phyloP scores from a whole-genome alignment of 2,113 vertebrate species.

The Microcebus ravelobensis region DNA sequence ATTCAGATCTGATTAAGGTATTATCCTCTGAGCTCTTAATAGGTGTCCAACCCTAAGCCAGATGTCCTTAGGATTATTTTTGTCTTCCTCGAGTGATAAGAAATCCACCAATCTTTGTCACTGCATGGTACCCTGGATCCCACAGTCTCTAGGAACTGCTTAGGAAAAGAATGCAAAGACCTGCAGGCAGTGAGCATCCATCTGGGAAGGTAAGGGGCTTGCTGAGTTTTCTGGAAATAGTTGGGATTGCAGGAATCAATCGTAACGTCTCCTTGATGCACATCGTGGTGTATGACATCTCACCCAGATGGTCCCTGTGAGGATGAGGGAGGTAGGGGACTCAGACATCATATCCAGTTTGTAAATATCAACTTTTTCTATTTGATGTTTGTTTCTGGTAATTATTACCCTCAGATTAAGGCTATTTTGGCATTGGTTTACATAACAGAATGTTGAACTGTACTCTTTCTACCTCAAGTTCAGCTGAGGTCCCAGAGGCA shows the following conservation, averaged over 20 bases:
- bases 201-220: constrained; percentile 92
- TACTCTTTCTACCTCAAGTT: not conserved
- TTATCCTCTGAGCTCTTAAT: not conserved
- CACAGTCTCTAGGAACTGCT: not conserved
- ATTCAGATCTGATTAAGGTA: not conserved
- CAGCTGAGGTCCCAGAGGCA: not conserved
- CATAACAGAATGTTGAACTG: constrained; percentile 13
- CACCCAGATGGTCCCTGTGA: constrained; percentile 91
- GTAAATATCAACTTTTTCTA: not conserved
- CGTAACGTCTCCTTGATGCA: constrained; percentile 95
- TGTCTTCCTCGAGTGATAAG: not conserved
- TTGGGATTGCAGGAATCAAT: constrained; percentile 88
- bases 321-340: not conserved
- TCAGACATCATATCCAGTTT: not conserved
- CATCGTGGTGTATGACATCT: constrained; percentile 94
- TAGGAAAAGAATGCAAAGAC: constrained; percentile 79
- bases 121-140: not conserved
- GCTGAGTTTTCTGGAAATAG: constrained; percentile 85
- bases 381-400: not conserved
- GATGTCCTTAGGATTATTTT: not conserved
- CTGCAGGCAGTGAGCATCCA: constrained; percentile 90
- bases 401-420: not conserved
- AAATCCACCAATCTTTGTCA: not conserved
- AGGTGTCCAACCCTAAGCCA: not conserved
- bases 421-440: not conserved